phyloP scores from a whole-genome alignment of 2,113 vertebrate genomes.

The Eubucco bourcierii region DNA sequence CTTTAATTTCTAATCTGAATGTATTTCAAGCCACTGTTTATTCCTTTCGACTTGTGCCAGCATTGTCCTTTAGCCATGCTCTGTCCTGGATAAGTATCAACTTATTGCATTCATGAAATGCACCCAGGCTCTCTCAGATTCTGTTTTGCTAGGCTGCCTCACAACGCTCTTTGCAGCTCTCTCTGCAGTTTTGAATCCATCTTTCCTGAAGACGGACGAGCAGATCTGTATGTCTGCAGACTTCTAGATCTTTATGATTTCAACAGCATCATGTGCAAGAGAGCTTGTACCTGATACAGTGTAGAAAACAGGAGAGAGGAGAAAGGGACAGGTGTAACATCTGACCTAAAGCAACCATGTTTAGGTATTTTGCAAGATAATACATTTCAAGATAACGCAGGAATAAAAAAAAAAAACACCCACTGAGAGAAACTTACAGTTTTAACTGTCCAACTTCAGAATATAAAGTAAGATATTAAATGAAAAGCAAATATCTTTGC shows the following conservation, averaged over 20 bases:
- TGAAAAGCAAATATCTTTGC: background rate
- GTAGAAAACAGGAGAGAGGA: background rate
- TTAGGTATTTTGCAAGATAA: background rate
- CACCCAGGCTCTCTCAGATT: background rate
- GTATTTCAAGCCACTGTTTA: constrained; percentile 9
- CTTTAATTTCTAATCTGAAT: constrained; percentile 41
- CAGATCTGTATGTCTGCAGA: background rate
- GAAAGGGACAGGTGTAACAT: background rate
- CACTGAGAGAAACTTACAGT: background rate
- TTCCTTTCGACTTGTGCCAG: constrained; percentile 54
- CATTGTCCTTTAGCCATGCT: constrained; percentile 35
- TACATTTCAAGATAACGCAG: background rate
- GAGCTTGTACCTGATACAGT: background rate
- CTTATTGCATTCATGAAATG: background rate
- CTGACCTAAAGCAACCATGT: background rate
- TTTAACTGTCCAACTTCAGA: background rate
- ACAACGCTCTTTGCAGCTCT: background rate
- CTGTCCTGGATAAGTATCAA: constrained; percentile 29
- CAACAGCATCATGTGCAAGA: background rate
- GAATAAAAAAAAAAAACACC: fast-evolving
- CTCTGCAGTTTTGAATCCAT: background rate
- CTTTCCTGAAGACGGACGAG: background rate
- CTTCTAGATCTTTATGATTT: background rate
- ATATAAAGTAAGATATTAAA: background rate
- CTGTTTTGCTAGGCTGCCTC: background rate